phyloP scores from a whole-genome alignment of 1,140 invertebrate species.

The Dolichoris vasculosae region DNA sequence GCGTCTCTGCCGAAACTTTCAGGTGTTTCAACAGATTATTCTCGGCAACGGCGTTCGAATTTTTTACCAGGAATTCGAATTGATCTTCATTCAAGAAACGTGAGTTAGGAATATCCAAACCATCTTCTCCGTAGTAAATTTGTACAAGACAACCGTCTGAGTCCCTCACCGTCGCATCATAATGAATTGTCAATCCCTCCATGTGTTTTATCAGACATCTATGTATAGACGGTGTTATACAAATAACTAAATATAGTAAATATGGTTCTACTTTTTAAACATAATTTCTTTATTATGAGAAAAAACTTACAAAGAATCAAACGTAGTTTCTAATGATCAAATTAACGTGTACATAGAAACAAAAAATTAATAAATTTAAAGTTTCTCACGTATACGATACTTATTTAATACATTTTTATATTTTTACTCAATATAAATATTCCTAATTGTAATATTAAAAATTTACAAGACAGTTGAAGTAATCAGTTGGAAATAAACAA shows the following conservation, averaged over 20 bases:
- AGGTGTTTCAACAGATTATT: conserved; percentile 77
- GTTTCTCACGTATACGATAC: no score
- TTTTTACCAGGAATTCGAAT: conserved; percentile 88
- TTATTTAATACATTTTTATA: no score
- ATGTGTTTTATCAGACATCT: conserved; percentile 96
- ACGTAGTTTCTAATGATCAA: background rate
- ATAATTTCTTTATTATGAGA: background rate
- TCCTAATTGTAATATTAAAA: no score
- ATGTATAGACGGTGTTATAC: background rate
- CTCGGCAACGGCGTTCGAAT: conserved; percentile 80
- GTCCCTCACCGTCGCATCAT: conserved; percentile 94
- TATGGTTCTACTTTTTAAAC: no score
- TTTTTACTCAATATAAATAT: no score
- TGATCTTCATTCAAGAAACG: conserved; percentile 89
- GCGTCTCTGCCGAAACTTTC: conserved; percentile 73
- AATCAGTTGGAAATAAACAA: no score
- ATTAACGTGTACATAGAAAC: background rate
- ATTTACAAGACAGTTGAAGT: no score
- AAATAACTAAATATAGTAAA: background rate
- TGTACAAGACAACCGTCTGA: conserved; percentile 96
- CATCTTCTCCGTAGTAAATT: conserved; percentile 97
- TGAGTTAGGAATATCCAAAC: conserved; percentile 91
- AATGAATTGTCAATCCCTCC: conserved; percentile 92
- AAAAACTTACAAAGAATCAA: background rate
- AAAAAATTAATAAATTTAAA: background rate